These are phyloP conservation scores for Serinus canaria DNA, from an alignment of 2,113 vertebrate species.

Conservation along the genomic window DNA sequence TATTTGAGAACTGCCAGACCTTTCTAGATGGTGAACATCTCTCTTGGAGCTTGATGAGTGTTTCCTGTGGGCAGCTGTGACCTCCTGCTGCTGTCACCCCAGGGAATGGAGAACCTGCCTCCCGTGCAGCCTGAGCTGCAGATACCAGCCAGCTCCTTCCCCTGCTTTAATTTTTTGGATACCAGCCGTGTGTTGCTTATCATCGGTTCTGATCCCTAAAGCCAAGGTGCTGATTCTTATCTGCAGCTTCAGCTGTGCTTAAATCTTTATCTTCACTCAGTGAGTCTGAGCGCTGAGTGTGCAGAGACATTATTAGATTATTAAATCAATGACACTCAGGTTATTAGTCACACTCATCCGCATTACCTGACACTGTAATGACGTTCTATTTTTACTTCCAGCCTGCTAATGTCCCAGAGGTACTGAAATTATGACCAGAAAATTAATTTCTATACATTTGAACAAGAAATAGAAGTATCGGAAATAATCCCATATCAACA, in stretches of 20 bases:
- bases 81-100: background rate
- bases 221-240: slow-evolving; percentile 57
- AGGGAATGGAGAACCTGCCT: background rate
- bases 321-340: slow-evolving; percentile 72
- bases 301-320: slow-evolving; percentile 70
- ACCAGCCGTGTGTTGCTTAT: slow-evolving; percentile 21
- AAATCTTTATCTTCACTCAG: slow-evolving; percentile 52
- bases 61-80: background rate
- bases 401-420: slow-evolving; percentile 68
- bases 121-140: background rate
- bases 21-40: background rate
- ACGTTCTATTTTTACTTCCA: slow-evolving; percentile 75
- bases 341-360: slow-evolving; percentile 74
- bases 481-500: slow-evolving; percentile 20
- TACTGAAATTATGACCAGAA: slow-evolving; percentile 73
- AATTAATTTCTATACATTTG: slow-evolving; percentile 75
- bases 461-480: slow-evolving; percentile 47
- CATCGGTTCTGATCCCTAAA: slow-evolving; percentile 25
- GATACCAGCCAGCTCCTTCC: background rate
- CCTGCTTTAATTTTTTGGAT: background rate
- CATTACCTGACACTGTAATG: slow-evolving; percentile 73
- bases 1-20: background rate
- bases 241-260: slow-evolving; percentile 33
- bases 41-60: background rate
- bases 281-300: slow-evolving; percentile 59